Evolutionary conservation across 2,888 invertebrate species (phyloP).

Genomic region (Apamea monoglypha): DNA sequence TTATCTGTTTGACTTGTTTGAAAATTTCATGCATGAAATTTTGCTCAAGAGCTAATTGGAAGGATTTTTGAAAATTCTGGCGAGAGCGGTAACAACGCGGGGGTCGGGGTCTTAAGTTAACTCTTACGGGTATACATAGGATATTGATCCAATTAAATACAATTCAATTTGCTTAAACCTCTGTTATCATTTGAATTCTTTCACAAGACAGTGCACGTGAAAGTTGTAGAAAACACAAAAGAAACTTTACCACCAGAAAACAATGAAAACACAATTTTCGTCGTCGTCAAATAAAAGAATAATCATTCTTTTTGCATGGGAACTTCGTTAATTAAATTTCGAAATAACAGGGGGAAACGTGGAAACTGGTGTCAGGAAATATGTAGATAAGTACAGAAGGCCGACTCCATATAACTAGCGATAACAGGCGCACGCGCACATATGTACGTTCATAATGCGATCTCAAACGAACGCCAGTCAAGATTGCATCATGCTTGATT

Average conservation of each 20-base stretch:
- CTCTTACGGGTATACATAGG: too few species aligned
- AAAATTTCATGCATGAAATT: neutral
- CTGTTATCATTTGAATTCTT: neutral
- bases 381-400: constrained; percentile 11
- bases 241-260: constrained; percentile 22
- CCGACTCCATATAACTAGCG: neutral
- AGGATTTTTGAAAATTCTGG: neutral
- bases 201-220: constrained; percentile 5
- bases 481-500: neutral
- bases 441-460: neutral
- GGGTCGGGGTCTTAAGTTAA: too few species aligned
- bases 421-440: neutral
- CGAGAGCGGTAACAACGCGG: too few species aligned
- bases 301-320: constrained; percentile 24
- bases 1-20: neutral
- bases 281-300: constrained; percentile 48
- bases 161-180: neutral
- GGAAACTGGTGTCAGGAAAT: constrained; percentile 31
- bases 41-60: neutral
- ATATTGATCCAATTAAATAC: too few species aligned
- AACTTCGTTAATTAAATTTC: constrained; percentile 57
- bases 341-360: constrained; percentile 33
- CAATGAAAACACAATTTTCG: constrained; percentile 36
- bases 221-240: constrained; percentile 10
- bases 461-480: neutral